Conservation (phyloP, 2,888 invertebrate species). For the Saturnia japonica region DNA sequence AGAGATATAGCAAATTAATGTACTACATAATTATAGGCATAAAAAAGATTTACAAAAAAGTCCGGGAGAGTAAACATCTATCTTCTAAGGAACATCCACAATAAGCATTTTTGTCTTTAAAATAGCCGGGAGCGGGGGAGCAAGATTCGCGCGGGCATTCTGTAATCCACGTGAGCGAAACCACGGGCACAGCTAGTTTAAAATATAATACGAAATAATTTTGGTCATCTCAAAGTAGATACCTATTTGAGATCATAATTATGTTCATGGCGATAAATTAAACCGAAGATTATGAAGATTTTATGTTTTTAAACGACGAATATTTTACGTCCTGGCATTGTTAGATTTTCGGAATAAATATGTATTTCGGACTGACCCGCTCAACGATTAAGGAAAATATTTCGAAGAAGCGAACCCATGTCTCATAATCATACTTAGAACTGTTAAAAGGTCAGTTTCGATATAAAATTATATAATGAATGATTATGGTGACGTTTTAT, state of each 20-base stretch:
- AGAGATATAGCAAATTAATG: no score
- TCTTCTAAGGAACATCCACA: no score
- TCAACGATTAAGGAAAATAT: conserved; percentile 12
- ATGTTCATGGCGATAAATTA: not conserved
- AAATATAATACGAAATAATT: not conserved
- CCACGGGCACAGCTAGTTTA: no score
- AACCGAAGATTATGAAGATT: not conserved
- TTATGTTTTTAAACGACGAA: conserved; percentile 12
- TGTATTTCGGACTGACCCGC: not conserved
- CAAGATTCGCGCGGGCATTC: no score
- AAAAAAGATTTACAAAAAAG: no score
- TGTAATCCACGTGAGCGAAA: no score
- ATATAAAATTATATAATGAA: not conserved
- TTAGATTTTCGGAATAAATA: conserved; percentile 8
- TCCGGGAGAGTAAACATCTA: no score
- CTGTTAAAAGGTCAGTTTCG: conserved; percentile 1
- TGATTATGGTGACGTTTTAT: not conserved
- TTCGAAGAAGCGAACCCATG: not conserved
- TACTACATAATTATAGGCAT: no score
- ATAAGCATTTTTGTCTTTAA: no score
- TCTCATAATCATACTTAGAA: conserved; percentile 11
- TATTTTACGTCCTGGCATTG: conserved; percentile 12
- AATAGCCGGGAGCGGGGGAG: no score
- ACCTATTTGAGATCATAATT: not conserved
- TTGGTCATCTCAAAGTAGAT: not conserved